phyloP scores from a whole-genome alignment of 1,140 invertebrate species.

The Lepidurus arcticus region DNA sequence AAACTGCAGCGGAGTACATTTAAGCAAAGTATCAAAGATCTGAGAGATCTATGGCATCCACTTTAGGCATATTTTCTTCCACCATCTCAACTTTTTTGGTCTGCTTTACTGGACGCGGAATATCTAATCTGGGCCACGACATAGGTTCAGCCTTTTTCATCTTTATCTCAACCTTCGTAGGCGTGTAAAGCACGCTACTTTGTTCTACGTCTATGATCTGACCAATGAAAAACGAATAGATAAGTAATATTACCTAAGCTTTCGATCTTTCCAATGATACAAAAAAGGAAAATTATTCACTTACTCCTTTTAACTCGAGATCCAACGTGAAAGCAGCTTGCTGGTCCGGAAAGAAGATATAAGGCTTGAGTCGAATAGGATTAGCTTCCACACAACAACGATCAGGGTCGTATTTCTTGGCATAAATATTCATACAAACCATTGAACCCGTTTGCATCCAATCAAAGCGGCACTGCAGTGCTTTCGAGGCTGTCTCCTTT shows the following conservation, averaged over 20 bases:
- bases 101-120: conserved; percentile 47
- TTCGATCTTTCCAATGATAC: neutral
- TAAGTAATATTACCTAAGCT: conserved; percentile 11
- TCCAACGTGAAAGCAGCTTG: conserved; percentile 69
- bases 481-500: conserved; percentile 46
- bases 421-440: conserved; percentile 81
- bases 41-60: conserved; percentile 47
- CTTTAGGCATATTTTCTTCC: conserved; percentile 34
- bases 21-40: conserved; percentile 41
- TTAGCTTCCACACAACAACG: conserved; percentile 72
- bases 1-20: neutral
- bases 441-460: conserved; percentile 83
- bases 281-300: conserved; percentile 40
- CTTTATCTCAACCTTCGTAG: conserved; percentile 93
- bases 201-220: conserved; percentile 64
- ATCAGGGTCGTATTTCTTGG: conserved; percentile 79
- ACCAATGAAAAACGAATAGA: conserved; percentile 39
- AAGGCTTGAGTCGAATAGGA: conserved; percentile 68
- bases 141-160: conserved; percentile 78
- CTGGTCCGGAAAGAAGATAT: conserved; percentile 73
- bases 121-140: conserved; percentile 71
- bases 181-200: conserved; percentile 70
- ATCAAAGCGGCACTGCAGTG: conserved; percentile 76
- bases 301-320: conserved; percentile 77
- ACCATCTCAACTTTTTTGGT: conserved; percentile 28